Percentiles rank a stretch among this genome's conserved stretches.
These are phyloP conservation scores for Holothuria leucospilota DNA, from an alignment of 53 echinoderm and acorn worm genomes.

Conservation along the genomic window DNA sequence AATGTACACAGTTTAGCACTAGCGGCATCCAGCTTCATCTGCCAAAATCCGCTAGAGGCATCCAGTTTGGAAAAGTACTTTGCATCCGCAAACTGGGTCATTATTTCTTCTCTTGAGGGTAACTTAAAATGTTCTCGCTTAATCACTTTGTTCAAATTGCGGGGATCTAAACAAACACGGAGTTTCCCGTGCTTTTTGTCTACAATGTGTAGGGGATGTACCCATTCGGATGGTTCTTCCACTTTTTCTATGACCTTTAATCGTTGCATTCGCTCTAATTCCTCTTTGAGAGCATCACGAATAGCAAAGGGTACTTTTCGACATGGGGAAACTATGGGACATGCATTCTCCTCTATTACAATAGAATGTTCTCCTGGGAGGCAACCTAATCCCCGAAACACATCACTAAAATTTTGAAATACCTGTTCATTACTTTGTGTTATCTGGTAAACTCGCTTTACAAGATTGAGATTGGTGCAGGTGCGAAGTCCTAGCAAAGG, in stretches of 20 bases:
- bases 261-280: slow-evolving; percentile 50
- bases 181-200: slow-evolving; percentile 61
- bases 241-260: slow-evolving; percentile 30
- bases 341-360: not conserved
- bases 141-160: slow-evolving; percentile 53
- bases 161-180: slow-evolving; percentile 64
- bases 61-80: slow-evolving; percentile 59
- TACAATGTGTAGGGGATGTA: slow-evolving; percentile 34
- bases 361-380: slow-evolving; percentile 45
- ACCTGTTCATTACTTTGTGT: not conserved
- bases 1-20: too few species aligned
- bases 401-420: slow-evolving; percentile 10
- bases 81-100: slow-evolving; percentile 41
- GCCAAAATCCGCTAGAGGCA: slow-evolving; percentile 30
- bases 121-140: slow-evolving; percentile 56
- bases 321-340: slow-evolving; percentile 6
- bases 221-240: slow-evolving; percentile 65
- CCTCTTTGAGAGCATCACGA: slow-evolving; percentile 35
- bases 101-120: slow-evolving; percentile 50
- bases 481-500: slow-evolving; percentile 34
- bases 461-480: slow-evolving; percentile 1
- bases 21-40: too few species aligned
- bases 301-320: slow-evolving; percentile 59
- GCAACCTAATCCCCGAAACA: slow-evolving; percentile 44
- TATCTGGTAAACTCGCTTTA: slow-evolving; percentile 15